Evolutionary conservation across 2,797 vertebrate genomes (phyloP).

Genomic region (Anguilla obscura): DNA sequence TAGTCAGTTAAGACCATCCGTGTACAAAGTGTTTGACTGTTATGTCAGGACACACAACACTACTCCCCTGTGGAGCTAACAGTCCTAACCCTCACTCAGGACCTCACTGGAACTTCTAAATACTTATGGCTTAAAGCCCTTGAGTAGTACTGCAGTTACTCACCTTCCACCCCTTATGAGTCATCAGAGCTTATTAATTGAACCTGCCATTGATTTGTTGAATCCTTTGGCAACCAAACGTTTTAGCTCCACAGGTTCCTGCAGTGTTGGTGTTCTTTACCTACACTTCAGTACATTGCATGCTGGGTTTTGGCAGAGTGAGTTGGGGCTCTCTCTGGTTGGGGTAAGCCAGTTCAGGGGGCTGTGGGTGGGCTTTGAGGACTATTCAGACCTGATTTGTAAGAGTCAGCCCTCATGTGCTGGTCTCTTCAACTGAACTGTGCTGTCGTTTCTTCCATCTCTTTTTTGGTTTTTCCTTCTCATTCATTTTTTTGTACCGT

Average conservation of each 20-base stretch:
- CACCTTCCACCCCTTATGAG: background rate
- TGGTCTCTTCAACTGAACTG: background rate
- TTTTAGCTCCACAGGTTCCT: background rate
- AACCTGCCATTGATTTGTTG: background rate
- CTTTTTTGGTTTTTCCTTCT: conserved; percentile 5
- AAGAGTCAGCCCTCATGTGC: background rate
- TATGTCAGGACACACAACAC: background rate
- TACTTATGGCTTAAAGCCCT: background rate
- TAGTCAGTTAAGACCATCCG: background rate
- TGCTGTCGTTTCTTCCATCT: conserved; percentile 9
- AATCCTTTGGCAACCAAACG: background rate
- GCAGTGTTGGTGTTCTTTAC: background rate
- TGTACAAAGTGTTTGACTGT: background rate
- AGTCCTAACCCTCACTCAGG: background rate
- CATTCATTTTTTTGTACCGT: background rate
- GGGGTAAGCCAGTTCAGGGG: background rate
- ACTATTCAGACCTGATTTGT: background rate
- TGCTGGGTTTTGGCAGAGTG: background rate
- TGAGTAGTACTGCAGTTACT: background rate
- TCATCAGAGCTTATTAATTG: background rate
- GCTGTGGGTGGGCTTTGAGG: background rate
- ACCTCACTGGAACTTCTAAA: background rate
- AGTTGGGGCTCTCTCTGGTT: background rate
- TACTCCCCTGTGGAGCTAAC: background rate
- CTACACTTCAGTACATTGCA: background rate